These are phyloP conservation scores for Naja naja DNA, from an alignment of 2,113 vertebrate species.

Conservation along the genomic window DNA sequence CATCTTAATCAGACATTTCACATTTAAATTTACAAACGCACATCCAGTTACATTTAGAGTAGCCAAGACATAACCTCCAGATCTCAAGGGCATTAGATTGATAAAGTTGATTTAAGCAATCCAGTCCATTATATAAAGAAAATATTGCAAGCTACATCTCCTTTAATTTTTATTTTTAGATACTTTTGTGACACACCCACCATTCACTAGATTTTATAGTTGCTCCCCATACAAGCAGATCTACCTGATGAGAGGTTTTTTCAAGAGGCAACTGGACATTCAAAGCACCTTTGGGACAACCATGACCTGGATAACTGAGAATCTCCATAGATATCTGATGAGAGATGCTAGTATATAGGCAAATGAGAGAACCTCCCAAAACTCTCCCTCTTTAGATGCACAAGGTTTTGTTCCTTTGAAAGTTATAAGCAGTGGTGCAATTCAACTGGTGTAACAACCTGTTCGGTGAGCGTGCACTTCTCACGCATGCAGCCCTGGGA, in stretches of 20 bases:
- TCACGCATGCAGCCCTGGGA: too few species aligned
- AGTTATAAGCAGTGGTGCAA: background rate
- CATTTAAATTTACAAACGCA: background rate
- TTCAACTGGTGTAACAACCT: too few species aligned
- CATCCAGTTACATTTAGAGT: background rate
- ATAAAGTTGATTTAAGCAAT: background rate
- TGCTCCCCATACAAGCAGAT: background rate
- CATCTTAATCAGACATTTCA: background rate
- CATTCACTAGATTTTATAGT: background rate
- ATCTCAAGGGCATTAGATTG: background rate
- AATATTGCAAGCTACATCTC: background rate
- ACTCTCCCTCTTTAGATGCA: background rate
- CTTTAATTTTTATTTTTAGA: background rate
- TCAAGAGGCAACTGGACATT: too few species aligned
- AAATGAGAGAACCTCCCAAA: background rate
- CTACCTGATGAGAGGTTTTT: background rate
- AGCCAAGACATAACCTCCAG: background rate
- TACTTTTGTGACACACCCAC: background rate
- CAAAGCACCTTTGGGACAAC: too few species aligned
- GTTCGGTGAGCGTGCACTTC: too few species aligned
- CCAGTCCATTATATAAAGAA: background rate
- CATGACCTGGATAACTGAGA: too few species aligned
- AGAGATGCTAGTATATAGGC: background rate
- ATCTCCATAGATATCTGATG: background rate
- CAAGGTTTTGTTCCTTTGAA: background rate